These are phyloP conservation scores for Nothoprocta pentlandii DNA, from an alignment of 2,113 vertebrate species.

Conservation along the genomic window DNA sequence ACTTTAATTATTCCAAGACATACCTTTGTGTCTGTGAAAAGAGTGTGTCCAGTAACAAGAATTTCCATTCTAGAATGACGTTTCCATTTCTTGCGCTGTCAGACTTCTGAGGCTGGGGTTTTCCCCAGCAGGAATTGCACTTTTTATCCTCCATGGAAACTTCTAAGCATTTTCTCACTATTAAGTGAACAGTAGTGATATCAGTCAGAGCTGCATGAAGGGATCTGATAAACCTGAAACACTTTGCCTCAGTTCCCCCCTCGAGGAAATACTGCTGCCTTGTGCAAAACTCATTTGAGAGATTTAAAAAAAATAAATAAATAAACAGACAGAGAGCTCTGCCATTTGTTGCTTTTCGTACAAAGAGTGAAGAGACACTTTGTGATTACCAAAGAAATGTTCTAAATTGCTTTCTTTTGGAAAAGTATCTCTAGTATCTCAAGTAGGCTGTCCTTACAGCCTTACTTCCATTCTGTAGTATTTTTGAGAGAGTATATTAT, in stretches of 20 bases:
- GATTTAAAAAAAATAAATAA: background rate
- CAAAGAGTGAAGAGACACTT: background rate
- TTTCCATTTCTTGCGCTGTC: background rate
- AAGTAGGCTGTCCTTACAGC: background rate
- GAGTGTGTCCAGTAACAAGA: background rate
- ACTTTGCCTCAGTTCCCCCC: background rate
- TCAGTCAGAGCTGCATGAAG: background rate
- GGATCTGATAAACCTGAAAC: background rate
- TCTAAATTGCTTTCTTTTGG: background rate
- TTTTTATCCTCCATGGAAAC: background rate
- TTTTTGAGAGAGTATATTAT: background rate
- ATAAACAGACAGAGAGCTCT: background rate
- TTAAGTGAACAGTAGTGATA: background rate
- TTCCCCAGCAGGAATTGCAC: background rate
- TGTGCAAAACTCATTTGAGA: background rate
- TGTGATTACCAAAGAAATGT: background rate
- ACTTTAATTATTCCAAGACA: conserved; percentile 1
- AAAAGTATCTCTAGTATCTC: background rate
- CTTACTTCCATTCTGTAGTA: background rate
- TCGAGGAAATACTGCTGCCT: background rate
- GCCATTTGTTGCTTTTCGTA: background rate
- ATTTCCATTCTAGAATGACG: background rate
- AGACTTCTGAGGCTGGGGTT: background rate
- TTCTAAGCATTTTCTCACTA: background rate
- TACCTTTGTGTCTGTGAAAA: background rate